Conservation (phyloP, 1,140 invertebrate genomes). For the Neotoxoptera formosana region DNA sequence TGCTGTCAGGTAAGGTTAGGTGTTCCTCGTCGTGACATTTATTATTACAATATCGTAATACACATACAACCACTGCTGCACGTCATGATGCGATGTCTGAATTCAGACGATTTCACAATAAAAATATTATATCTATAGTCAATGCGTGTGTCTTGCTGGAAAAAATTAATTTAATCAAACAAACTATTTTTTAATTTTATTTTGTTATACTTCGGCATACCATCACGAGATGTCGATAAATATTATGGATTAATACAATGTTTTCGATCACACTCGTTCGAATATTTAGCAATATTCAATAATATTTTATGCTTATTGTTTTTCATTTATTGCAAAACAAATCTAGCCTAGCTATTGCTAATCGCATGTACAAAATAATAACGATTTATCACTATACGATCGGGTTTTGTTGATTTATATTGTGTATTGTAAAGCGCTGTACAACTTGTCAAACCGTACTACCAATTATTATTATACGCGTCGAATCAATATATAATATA, state of each 20-base stretch:
- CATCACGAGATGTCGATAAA: background rate
- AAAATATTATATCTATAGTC: background rate
- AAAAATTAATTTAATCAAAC: too few relatives aligned
- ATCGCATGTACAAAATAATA: background rate
- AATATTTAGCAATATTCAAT: background rate
- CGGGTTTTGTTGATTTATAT: slow-evolving; percentile 24
- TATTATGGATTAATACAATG: background rate
- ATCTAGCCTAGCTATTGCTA: background rate
- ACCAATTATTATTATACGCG: background rate
- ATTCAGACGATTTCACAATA: background rate
- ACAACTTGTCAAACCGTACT: background rate
- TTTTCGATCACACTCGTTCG: background rate
- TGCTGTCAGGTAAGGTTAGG: background rate
- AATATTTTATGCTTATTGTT: background rate
- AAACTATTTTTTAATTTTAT: background rate
- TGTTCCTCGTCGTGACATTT: background rate
- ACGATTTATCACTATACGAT: background rate
- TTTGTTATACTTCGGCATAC: background rate
- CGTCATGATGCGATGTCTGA: background rate
- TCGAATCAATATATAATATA: slow-evolving; percentile 26
- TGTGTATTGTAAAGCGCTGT: background rate
- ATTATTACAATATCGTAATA: background rate
- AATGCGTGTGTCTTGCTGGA: too few relatives aligned
- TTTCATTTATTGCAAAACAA: background rate
- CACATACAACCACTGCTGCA: background rate